These are phyloP conservation scores for Cheirogaleus medius DNA, from an alignment of 2,113 vertebrate genomes.

Conservation along the genomic window DNA sequence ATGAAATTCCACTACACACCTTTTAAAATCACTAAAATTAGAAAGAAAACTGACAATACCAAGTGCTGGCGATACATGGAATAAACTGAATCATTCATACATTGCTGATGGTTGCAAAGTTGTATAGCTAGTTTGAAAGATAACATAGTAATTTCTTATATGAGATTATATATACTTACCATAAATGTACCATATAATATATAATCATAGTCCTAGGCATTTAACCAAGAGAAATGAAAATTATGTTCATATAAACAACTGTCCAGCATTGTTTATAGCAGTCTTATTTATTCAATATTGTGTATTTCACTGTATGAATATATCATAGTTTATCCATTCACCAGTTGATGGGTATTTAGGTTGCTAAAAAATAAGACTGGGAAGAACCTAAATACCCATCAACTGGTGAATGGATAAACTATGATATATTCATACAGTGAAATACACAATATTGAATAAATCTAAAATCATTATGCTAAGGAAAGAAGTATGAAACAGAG, in stretches of 20 bases:
- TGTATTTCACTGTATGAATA: too few relatives aligned
- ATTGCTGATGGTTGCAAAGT: neutral
- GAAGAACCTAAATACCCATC: neutral
- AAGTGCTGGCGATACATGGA: neutral
- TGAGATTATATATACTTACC: neutral
- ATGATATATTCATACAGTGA: neutral
- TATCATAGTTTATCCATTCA: too few relatives aligned
- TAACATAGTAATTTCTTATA: neutral
- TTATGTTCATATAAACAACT: neutral
- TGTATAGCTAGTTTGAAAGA: neutral
- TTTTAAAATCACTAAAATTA: neutral
- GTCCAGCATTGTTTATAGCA: neutral
- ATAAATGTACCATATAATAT: accelerated
- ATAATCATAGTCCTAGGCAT: neutral
- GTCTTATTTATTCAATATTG: too few relatives aligned
- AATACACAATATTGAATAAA: neutral
- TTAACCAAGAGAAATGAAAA: neutral
- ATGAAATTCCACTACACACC: neutral
- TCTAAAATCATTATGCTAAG: constrained; percentile 8
- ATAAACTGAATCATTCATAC: neutral
- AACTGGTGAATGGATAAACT: neutral
- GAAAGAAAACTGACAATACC: neutral
- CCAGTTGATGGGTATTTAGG: too few relatives aligned
- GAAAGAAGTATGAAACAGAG: neutral
- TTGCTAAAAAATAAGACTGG: neutral